Conservation (phyloP, 2,888 invertebrate genomes). For the Ectropis crepuscularia region DNA sequence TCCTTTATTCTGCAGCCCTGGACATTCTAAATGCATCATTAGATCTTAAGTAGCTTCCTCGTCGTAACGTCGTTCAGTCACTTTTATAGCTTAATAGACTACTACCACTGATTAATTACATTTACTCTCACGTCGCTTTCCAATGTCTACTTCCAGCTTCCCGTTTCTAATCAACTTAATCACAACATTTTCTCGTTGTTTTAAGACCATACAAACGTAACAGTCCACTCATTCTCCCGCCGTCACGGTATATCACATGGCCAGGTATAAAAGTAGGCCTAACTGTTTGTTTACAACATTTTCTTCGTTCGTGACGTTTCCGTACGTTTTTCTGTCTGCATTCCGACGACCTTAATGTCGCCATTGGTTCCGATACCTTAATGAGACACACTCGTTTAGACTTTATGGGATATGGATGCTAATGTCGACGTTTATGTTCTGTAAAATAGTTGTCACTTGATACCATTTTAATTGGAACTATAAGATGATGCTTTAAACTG, state of each 20-base stretch:
- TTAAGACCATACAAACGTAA: constrained; percentile 5
- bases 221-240: constrained; percentile 1
- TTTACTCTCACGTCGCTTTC: constrained; percentile 13
- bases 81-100: no score
- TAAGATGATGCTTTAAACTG: background rate
- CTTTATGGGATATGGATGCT: constrained; percentile 14
- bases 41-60: no score
- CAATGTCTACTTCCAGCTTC: constrained; percentile 25
- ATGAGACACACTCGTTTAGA: constrained; percentile 22
- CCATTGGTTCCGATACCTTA: constrained; percentile 33
- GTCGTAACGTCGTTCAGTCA: no score
- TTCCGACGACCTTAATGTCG: constrained; percentile 59
- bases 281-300: constrained; percentile 67
- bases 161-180: constrained; percentile 13
- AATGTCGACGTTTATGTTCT: constrained; percentile 9
- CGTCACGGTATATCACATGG: constrained; percentile 36
- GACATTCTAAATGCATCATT: no score
- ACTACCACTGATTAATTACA: no score
- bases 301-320: constrained; percentile 56
- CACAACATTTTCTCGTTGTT: constrained; percentile 9
- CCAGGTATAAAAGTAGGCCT: constrained; percentile 67
- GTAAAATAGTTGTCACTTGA: constrained; percentile 10
- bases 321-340: constrained; percentile 58
- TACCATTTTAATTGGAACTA: constrained; percentile 8
- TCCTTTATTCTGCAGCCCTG: no score